Conservation (phyloP, 2,888 invertebrate genomes). For the Drosophila villosipedis region DNA sequence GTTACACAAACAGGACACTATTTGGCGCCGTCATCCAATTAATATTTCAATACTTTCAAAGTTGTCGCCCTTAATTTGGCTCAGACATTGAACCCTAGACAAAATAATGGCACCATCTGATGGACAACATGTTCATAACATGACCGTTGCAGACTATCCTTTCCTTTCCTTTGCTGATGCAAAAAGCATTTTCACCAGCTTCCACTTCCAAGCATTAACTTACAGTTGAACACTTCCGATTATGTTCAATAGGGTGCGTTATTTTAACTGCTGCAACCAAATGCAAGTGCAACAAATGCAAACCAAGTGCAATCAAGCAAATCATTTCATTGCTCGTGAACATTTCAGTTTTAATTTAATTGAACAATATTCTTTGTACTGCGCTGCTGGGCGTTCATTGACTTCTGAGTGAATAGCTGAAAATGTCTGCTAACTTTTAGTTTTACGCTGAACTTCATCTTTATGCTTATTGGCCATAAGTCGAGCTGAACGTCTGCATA, state of each 20-base stretch:
- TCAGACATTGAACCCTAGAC: background rate
- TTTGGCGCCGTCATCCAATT: constrained; percentile 11
- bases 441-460: constrained; percentile 19
- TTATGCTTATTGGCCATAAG: background rate
- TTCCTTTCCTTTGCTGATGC: background rate
- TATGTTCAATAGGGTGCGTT: constrained; percentile 31
- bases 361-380: background rate
- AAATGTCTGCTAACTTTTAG: constrained; percentile 42
- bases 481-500: background rate
- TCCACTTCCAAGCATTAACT: background rate
- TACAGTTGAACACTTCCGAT: constrained; percentile 16
- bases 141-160: background rate
- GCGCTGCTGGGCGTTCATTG: constrained; percentile 22
- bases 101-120: background rate
- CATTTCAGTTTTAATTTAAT: constrained; percentile 30
- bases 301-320: constrained; percentile 23
- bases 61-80: background rate
- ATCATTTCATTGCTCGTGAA: background rate
- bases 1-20: constrained; percentile 15
- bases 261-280: constrained; percentile 32
- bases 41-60: constrained; percentile 12
- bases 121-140: background rate
- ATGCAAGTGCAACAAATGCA: constrained; percentile 32
- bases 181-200: too few relatives aligned
- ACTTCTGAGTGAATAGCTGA: background rate